Percentiles rank a stretch among this genome's conserved stretches.
Evolutionary conservation across 2,888 invertebrate genomes (phyloP).

Genomic region (Lingula anatina): DNA sequence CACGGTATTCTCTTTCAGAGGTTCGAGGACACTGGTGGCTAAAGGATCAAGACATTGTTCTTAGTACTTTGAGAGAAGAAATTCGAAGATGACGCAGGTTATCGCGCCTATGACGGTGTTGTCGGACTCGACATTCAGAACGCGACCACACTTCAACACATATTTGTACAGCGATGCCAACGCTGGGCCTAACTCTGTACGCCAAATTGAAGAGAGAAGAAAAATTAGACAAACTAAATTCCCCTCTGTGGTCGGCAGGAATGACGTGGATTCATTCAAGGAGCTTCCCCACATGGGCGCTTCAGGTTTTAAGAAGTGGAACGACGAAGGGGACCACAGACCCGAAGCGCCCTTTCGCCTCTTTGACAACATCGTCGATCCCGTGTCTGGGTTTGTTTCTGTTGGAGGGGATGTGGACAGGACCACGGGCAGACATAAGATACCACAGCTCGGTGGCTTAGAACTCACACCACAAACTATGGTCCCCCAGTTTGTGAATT

Average conservation of each 20-base stretch:
- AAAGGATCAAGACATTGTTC: too few relatives aligned
- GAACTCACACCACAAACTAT: slow-evolving; percentile 34
- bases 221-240: slow-evolving; percentile 41
- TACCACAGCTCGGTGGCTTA: slow-evolving; percentile 34
- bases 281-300: slow-evolving; percentile 11
- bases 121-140: slow-evolving; percentile 34
- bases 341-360: slow-evolving; percentile 36
- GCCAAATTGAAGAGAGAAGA: slow-evolving; percentile 37
- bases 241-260: slow-evolving; percentile 30
- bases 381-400: slow-evolving; percentile 47
- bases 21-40: too few relatives aligned
- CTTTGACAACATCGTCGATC: slow-evolving; percentile 47
- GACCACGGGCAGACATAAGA: slow-evolving; percentile 34
- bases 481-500: slow-evolving; percentile 28
- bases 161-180: slow-evolving; percentile 34
- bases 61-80: too few relatives aligned
- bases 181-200: slow-evolving; percentile 29
- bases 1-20: neutral
- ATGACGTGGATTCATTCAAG: slow-evolving; percentile 39
- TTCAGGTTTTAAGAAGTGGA: slow-evolving; percentile 34
- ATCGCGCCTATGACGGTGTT: slow-evolving; percentile 21
- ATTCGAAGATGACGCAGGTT: slow-evolving; percentile 34
- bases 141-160: slow-evolving; percentile 31
- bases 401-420: slow-evolving; percentile 44
- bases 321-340: slow-evolving; percentile 39